Base-by-base conservation (phyloP, 2,888 invertebrate species). In the Zonitis immaculata region DNA sequence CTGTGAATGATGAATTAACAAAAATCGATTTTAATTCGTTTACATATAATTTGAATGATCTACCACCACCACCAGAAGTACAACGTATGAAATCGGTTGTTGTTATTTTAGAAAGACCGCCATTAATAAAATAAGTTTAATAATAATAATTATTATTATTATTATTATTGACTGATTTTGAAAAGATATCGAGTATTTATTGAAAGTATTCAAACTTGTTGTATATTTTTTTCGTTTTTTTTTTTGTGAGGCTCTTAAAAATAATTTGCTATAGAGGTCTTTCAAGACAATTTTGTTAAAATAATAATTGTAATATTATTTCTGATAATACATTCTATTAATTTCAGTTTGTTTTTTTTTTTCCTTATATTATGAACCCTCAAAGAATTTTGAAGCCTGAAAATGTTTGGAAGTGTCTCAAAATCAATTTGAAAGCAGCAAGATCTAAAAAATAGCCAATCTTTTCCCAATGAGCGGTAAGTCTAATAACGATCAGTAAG, bases 11-110 rank as follows among this genome's bases (percentile, higher is more conserved):
- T n/a, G 44, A 20, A 16, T 25, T 9, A 44, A 27, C 26, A 14
- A 14, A 6, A 11, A 39, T 18, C 9, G 39, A 39, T 39, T 2
- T 11, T 1, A 18, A 6, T 9, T 9, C 39, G 8, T 45, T 18
- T 44, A 9, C 14, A 44, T 35, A 42, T n/a, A 51, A 65, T 39
- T 39, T 56, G 11, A 61, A 51, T 11, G 52, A 60, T 39, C 20
- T n/a, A n/a, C n/a, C 55, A 27, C 58, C 60, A 26, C 45, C 57
- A 6, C 26, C 46, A 0, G 60, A 61, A 22, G 44, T 63, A 6
- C 56, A 60, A 52, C 61, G 58, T 51, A 65, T 66, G 62, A 46
- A 62, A 54, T 47, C 56, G 7, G 59, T 52, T 28, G 47, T 20
- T 16, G 55, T 55, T n/a, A 20, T 8, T 9, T 0, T 55, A 11